Percentiles rank a stretch among this genome's conserved stretches.
Evolutionary conservation across 53 echinoderm and acorn worm genomes (phyloP).

Genomic region (Zoroaster sp.): DNA sequence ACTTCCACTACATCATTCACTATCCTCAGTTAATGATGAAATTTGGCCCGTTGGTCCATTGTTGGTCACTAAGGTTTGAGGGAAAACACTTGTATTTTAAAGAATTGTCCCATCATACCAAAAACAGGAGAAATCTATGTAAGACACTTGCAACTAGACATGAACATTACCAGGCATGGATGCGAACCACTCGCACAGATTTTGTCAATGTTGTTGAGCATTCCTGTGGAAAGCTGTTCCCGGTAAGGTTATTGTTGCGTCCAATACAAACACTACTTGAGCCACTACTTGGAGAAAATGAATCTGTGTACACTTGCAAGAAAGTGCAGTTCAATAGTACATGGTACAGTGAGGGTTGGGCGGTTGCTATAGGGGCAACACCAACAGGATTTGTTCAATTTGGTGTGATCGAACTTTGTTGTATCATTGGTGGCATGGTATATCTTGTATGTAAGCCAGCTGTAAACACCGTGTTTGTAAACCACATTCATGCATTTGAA

Average conservation of each 20-base stretch:
- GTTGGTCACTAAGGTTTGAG: constrained; percentile 24
- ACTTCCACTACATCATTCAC: constrained; percentile 52
- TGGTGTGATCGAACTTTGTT: background rate
- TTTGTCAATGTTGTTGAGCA: constrained; percentile 30
- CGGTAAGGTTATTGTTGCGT: background rate
- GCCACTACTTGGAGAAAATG: too few species aligned
- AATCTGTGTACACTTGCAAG: too few species aligned
- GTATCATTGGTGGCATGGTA: too few species aligned
- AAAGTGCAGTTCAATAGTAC: background rate
- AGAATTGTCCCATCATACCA: constrained; percentile 6
- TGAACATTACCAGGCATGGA: constrained; percentile 17
- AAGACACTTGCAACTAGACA: constrained; percentile 31
- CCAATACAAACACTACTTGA: too few species aligned
- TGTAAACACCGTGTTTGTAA: too few species aligned
- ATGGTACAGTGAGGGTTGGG: background rate
- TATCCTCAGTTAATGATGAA: constrained; percentile 51
- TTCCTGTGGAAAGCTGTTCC: background rate
- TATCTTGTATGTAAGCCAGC: too few species aligned
- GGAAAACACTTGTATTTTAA: constrained; percentile 31
- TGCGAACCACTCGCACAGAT: background rate
- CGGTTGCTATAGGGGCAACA: too few species aligned
- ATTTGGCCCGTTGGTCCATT: constrained; percentile 38
- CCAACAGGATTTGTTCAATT: too few species aligned
- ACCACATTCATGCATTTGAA: background rate
- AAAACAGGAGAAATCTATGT: constrained; percentile 20